Evolutionary conservation across 2,797 vertebrate species (phyloP).

Genomic region (Falco novaeseelandiae): DNA sequence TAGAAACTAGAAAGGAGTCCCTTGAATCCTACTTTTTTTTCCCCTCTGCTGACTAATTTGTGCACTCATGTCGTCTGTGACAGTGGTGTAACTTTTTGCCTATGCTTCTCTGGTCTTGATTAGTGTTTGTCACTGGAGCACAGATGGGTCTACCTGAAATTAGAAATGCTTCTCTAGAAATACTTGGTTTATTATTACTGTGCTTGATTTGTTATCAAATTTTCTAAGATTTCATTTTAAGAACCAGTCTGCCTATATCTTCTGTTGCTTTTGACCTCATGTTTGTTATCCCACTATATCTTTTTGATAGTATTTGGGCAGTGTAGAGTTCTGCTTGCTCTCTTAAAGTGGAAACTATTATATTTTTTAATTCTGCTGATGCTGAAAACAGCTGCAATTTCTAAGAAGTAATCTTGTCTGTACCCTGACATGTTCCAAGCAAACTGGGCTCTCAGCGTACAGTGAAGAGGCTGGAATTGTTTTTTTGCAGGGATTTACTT

Average conservation of each 20-base stretch:
- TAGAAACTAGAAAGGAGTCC: background rate
- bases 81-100: accelerated
- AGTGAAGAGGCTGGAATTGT: background rate
- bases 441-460: background rate
- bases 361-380: background rate
- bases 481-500: background rate
- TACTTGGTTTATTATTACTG: background rate
- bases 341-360: background rate
- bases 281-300: background rate
- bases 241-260: background rate
- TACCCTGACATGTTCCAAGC: background rate
- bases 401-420: accelerated
- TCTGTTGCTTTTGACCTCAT: background rate
- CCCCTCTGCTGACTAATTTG: background rate
- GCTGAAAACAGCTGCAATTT: background rate
- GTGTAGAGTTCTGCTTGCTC: background rate
- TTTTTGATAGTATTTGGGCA: accelerated
- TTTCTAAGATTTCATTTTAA: background rate
- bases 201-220: background rate
- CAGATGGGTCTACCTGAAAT: background rate
- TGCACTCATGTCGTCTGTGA: accelerated
- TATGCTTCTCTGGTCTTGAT: accelerated
- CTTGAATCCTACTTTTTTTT: accelerated
- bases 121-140: accelerated
- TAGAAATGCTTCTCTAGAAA: background rate